Evolutionary conservation across 2,888 invertebrate genomes (phyloP).

Genomic region (Thereva nobilitata): DNA sequence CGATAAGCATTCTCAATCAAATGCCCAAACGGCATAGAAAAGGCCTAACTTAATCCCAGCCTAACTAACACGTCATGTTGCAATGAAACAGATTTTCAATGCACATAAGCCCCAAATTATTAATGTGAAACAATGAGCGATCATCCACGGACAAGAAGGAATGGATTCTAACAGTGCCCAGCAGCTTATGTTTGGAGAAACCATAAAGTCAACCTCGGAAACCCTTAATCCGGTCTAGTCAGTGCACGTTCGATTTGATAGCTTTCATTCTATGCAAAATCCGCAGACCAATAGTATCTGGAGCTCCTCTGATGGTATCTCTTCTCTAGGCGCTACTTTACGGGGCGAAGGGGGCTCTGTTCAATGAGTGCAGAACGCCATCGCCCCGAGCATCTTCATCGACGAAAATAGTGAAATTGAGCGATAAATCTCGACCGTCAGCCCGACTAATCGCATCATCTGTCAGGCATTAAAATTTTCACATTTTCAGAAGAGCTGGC

Average conservation of each 20-base stretch:
- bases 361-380: neutral
- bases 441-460: slow-evolving; percentile 41
- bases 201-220: slow-evolving; percentile 26
- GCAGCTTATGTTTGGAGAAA: neutral
- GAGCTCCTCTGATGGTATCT: too few species aligned
- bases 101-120: slow-evolving; percentile 17
- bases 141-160: slow-evolving; percentile 20
- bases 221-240: slow-evolving; percentile 17
- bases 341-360: too few species aligned
- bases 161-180: neutral
- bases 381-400: slow-evolving; percentile 20
- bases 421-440: slow-evolving; percentile 35
- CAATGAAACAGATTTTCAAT: slow-evolving; percentile 7
- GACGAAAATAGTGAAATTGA: slow-evolving; percentile 36
- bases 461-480: slow-evolving; percentile 41
- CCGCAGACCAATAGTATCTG: too few species aligned
- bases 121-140: slow-evolving; percentile 30
- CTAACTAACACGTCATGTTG: slow-evolving; percentile 26
- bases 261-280: too few species aligned
- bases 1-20: neutral
- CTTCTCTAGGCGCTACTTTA: too few species aligned
- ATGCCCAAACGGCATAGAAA: slow-evolving; percentile 15
- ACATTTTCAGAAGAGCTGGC: slow-evolving; percentile 21
- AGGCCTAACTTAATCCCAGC: slow-evolving; percentile 10
- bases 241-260: too few species aligned